phyloP scores from a whole-genome alignment of 2,797 vertebrate genomes.

The Australoheros facetus region DNA sequence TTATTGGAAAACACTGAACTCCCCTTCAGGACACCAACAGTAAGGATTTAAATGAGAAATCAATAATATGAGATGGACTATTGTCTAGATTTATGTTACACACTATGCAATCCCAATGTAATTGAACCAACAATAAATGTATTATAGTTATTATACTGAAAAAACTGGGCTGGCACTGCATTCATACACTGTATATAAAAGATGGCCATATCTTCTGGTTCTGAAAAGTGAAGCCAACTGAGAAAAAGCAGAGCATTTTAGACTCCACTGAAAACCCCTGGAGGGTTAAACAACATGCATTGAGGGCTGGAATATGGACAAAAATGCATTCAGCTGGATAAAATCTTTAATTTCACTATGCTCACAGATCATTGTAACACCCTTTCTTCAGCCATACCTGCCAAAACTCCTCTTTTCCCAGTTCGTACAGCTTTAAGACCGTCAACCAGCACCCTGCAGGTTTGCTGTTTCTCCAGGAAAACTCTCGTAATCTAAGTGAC shows the following conservation, averaged over 20 bases:
- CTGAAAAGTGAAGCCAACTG: background rate
- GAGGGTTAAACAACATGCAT: background rate
- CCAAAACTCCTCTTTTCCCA: background rate
- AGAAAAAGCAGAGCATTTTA: background rate
- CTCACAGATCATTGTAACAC: background rate
- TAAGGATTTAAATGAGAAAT: slow-evolving; percentile 17
- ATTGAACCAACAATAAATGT: background rate
- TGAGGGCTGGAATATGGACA: no score
- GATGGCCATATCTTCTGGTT: background rate
- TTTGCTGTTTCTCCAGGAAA: background rate
- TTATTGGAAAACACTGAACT: background rate
- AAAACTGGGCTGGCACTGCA: background rate
- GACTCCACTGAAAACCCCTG: background rate
- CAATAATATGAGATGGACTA: background rate
- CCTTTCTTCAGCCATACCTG: background rate
- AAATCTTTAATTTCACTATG: background rate
- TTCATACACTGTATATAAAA: background rate
- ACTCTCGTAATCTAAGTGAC: background rate
- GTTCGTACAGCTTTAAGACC: background rate
- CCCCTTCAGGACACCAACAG: background rate
- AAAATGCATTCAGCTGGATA: background rate
- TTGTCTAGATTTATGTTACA: slow-evolving; percentile 1
- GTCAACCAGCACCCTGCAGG: background rate
- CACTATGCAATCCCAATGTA: background rate
- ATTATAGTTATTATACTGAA: background rate